These are phyloP conservation scores for Metaphire vulgaris DNA, from an alignment of 1,140 invertebrate species.

Conservation along the genomic window DNA sequence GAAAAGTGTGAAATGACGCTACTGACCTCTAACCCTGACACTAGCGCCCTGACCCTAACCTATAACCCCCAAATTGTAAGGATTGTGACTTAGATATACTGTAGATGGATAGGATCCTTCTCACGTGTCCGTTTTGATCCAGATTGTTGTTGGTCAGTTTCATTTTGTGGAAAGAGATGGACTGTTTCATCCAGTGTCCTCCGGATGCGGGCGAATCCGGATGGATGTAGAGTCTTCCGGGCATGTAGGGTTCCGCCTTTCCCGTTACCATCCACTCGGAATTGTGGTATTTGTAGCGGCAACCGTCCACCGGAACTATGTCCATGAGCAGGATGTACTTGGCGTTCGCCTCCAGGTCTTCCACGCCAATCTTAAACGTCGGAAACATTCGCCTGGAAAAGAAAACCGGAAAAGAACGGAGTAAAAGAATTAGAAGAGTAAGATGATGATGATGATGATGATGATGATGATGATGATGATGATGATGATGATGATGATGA, in stretches of 20 bases:
- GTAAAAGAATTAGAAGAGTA: too few relatives aligned
- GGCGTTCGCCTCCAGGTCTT: slow-evolving; percentile 78
- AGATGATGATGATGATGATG: too few relatives aligned
- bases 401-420: too few relatives aligned
- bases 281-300: slow-evolving; percentile 45
- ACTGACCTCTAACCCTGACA: too few relatives aligned
- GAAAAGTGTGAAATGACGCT: too few relatives aligned
- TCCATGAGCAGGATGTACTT: slow-evolving; percentile 96
- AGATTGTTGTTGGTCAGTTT: slow-evolving; percentile 98
- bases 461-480: too few relatives aligned
- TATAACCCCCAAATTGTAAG: too few relatives aligned
- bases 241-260: slow-evolving; percentile 64
- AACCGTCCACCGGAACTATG: slow-evolving; percentile 93
- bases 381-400: slow-evolving; percentile 49
- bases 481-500: too few relatives aligned
- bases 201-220: slow-evolving; percentile 93
- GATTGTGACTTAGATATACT: too few relatives aligned
- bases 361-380: slow-evolving; percentile 44
- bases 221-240: slow-evolving; percentile 91
- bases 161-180: slow-evolving; percentile 93
- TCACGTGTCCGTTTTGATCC: slow-evolving; percentile 86
- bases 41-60: too few relatives aligned
- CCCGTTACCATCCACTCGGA: slow-evolving; percentile 33
- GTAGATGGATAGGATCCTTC: too few relatives aligned
- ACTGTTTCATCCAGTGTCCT: slow-evolving; percentile 95